Base-by-base conservation (phyloP, 2,113 vertebrate species). In the Neomonachus schauinslandi region DNA sequence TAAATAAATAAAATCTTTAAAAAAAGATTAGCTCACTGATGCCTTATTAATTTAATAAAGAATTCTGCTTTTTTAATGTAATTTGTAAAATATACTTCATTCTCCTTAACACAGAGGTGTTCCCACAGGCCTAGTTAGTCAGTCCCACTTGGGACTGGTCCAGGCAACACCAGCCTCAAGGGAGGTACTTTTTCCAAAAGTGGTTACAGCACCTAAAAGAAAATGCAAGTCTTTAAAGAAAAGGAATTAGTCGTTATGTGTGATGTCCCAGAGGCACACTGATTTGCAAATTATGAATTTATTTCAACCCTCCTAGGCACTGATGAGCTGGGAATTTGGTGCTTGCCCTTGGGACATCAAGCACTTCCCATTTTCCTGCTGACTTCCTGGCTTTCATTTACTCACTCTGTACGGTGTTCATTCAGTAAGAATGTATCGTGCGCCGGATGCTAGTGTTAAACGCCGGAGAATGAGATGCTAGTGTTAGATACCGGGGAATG, bases 391-490 rank as follows among this genome's bases (percentile, higher is more conserved):
- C 36, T 22, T 71, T 10, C 36, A 13, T 16, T 53, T 2, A 5
- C n/a, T 65, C 63, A 24, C 28, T 15, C 36, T 2, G 0, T 21
- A 15, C 0, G 1, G 33, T 16, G 42, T 18, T 63, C 80, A 2
- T 33, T 93, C 74, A 51, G 0, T 1, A 3, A 16, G 76, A 24
- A 24, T 1, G 0, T 18, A 3, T 53, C 11, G 4, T 4, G 21
- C 14, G 36, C 53, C 21, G 19, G 33, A 33, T 19, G 7, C 57
- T 51, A 4, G 28, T 21, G 24, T 36, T 19, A 26, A 33, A 14
- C 33, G 28, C 63, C n/a, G 28, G 46, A 33, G 39, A 49, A 24
- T 12, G 39, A 5, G 46, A 46, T 46, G 46, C 46, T 46, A 46
- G 46, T 46, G 46, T 46, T 46, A 46, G 46, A 46, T 8, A 7